phyloP scores from a whole-genome alignment of 1,140 invertebrate genomes.

The Trachymyrmex cornetzi region DNA sequence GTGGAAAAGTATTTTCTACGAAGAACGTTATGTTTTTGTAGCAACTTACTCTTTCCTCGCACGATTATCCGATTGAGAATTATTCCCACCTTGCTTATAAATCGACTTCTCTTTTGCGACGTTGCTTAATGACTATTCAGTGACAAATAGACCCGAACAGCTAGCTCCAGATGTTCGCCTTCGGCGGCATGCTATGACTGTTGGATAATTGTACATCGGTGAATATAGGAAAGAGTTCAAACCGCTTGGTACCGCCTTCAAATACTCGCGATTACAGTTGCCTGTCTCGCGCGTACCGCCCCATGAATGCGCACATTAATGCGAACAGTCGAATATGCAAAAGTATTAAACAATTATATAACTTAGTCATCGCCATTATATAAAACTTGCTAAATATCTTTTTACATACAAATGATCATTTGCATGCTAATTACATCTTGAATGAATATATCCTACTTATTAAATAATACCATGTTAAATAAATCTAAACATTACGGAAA shows the following conservation, averaged over 20 bases:
- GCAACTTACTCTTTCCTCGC: slow-evolving; percentile 65
- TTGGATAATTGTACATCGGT: slow-evolving; percentile 79
- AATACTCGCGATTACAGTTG: slow-evolving; percentile 33
- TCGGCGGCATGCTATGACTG: slow-evolving; percentile 73
- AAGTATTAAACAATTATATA: slow-evolving; percentile 38
- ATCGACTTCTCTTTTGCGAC: slow-evolving; percentile 66
- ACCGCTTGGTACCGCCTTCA: slow-evolving; percentile 35
- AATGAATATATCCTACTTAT: slow-evolving; percentile 1
- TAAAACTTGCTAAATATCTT: slow-evolving; percentile 15
- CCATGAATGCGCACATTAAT: slow-evolving; percentile 59
- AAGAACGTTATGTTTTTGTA: slow-evolving; percentile 78
- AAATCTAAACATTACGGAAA: background rate
- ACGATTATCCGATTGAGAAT: slow-evolving; percentile 61
- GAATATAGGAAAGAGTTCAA: slow-evolving; percentile 60
- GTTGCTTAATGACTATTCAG: slow-evolving; percentile 77
- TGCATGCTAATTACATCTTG: background rate
- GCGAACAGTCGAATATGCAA: slow-evolving; percentile 29
- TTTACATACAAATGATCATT: background rate
- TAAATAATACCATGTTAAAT: background rate
- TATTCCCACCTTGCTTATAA: slow-evolving; percentile 72
- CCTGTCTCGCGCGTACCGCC: slow-evolving; percentile 34
- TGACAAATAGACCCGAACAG: slow-evolving; percentile 79
- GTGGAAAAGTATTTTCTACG: slow-evolving; percentile 76
- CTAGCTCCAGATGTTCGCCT: slow-evolving; percentile 71
- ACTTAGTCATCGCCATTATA: slow-evolving; percentile 1